These are phyloP conservation scores for Agrypnus murinus DNA, from an alignment of 2,888 invertebrate genomes.

Conservation along the genomic window DNA sequence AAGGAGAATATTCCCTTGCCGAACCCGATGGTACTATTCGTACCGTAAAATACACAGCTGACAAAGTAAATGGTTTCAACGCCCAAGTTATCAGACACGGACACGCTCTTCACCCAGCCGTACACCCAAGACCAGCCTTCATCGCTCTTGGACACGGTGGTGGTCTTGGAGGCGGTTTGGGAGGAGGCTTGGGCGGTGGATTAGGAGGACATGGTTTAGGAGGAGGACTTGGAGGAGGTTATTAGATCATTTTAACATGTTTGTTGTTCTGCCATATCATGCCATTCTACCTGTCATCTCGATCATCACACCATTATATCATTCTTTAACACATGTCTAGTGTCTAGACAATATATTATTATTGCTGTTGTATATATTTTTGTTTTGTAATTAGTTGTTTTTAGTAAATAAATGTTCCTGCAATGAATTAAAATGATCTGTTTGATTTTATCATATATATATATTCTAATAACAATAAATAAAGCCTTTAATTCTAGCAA, in stretches of 20 bases:
- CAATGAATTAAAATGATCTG: too few species aligned
- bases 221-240: slow-evolving; percentile 46
- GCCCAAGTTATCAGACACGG: slow-evolving; percentile 68
- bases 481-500: too few species aligned
- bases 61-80: slow-evolving; percentile 74
- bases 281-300: slow-evolving; percentile 1
- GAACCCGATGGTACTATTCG: slow-evolving; percentile 75
- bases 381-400: too few species aligned
- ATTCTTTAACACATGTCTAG: slow-evolving; percentile 11
- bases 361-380: slow-evolving; percentile 14
- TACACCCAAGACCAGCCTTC: slow-evolving; percentile 44
- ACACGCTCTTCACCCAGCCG: slow-evolving; percentile 72
- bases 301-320: not conserved
- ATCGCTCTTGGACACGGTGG: slow-evolving; percentile 39
- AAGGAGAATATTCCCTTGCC: slow-evolving; percentile 74
- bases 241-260: not conserved
- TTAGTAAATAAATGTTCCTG: too few species aligned
- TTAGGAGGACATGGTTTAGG: not conserved
- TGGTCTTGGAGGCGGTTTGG: slow-evolving; percentile 30
- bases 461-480: too few species aligned
- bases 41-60: slow-evolving; percentile 75
- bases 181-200: slow-evolving; percentile 25
- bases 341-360: slow-evolving; percentile 24
- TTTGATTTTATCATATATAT: too few species aligned
- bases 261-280: slow-evolving; percentile 4